Evolutionary conservation across 2,888 invertebrate species (phyloP), one percentile per base, ranked within the genome.

Genomic region (Cantharis rustica): DNA sequence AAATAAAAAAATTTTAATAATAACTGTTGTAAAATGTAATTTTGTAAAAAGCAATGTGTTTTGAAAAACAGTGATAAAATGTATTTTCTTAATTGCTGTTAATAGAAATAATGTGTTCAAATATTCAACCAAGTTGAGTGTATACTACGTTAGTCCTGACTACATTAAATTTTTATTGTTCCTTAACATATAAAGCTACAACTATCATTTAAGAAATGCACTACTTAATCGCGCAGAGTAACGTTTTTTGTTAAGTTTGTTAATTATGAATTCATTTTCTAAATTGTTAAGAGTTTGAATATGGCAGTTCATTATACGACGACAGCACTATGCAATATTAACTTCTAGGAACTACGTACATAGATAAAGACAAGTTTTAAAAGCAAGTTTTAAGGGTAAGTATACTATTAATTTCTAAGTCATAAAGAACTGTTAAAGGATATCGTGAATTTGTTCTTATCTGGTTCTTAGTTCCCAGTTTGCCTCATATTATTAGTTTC

Each of bases 401-500:
- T 17, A n/a, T 20, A n/a, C 64, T 66, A 66, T 66, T 66, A 66
- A 66, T 66, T 66, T 66, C 13, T 17, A 23, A 23, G 20, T 66
- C 64, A 20, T 66, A 66, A 66, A 66, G 64, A 66, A 66, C 64
- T 20, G 17, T 66, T 66, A 66, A 66, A 66, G 64, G 64, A 66
- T 66, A 66, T 66, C 64, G 23, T 66, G 64, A 66, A 66, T 66
- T 66, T 66, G 64, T 73, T 61, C 74, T 77, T 77, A 77, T 77
- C 77, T 66, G 47, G 27, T 16, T 64, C 72, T 47, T 66, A 63
- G 69, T 70, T 73, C 66, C 75, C 75, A 75, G 72, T 73, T 71
- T 69, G 76, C 69, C 75, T 71, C 69, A 75, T 72, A 78, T 79
- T 82, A 80, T 83, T 83, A 84, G 82, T 82, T 82, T 76, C 80